Conservation (phyloP, 2,888 invertebrate genomes). For the Temnothorax ravouxi region DNA sequence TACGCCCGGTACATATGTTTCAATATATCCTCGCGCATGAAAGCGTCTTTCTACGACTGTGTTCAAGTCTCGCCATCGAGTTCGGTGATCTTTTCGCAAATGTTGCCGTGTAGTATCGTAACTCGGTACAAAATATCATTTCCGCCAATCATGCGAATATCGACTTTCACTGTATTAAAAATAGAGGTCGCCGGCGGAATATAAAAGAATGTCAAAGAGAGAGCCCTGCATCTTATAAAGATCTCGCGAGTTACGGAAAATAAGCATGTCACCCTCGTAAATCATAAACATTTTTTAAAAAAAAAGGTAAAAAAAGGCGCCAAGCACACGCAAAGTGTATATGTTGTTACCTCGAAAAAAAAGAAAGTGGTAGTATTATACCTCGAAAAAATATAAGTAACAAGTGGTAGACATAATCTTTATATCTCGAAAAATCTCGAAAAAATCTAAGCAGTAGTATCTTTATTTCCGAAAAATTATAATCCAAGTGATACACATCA, state of each 20-base stretch:
- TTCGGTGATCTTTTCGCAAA: conserved; percentile 39
- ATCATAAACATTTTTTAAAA: too few species aligned
- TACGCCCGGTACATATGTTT: background rate
- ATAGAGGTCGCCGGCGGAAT: background rate
- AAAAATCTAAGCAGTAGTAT: too few species aligned
- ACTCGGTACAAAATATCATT: conserved; percentile 21
- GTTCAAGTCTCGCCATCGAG: conserved; percentile 12
- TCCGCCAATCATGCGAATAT: conserved; percentile 23
- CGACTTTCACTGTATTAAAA: conserved; percentile 29
- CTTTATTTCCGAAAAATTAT: too few species aligned
- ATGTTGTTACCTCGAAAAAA: too few species aligned
- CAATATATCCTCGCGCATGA: conserved; percentile 18
- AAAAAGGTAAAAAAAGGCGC: too few species aligned
- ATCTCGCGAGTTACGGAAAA: background rate
- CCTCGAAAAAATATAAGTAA: too few species aligned
- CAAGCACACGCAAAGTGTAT: too few species aligned
- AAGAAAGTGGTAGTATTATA: too few species aligned
- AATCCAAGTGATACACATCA: too few species aligned
- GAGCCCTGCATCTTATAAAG: background rate
- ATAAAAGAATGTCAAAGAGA: background rate
- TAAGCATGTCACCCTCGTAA: conserved; percentile 29
- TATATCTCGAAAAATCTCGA: too few species aligned
- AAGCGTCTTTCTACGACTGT: conserved; percentile 40
- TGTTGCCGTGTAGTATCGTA: background rate
- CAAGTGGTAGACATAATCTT: too few species aligned